Evolutionary conservation across 2,888 invertebrate species (phyloP).

Genomic region (Andrena fulva): DNA sequence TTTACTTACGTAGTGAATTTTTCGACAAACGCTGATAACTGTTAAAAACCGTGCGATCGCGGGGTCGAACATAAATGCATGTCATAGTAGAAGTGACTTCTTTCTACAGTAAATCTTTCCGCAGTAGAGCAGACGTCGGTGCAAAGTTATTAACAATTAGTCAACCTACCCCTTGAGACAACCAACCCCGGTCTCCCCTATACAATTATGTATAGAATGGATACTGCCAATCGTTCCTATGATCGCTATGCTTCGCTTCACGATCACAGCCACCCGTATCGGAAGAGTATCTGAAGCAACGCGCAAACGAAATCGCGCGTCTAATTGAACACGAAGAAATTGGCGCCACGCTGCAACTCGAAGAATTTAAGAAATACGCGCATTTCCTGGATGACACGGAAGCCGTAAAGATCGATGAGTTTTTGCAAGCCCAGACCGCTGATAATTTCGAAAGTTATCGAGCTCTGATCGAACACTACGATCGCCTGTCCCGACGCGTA

Average conservation of each 20-base stretch:
- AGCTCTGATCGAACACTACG: slow-evolving; percentile 87
- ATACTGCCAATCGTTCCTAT: neutral
- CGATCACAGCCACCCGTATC: slow-evolving; percentile 90
- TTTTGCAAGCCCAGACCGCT: slow-evolving; percentile 87
- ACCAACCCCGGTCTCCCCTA: too few species aligned
- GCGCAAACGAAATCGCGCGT: slow-evolving; percentile 87
- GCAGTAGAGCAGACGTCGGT: too few species aligned
- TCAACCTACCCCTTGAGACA: too few species aligned
- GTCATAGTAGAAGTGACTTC: too few species aligned
- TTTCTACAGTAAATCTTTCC: too few species aligned
- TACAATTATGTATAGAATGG: too few species aligned
- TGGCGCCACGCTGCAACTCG: slow-evolving; percentile 90
- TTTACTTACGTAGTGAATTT: too few species aligned
- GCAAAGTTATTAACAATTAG: too few species aligned
- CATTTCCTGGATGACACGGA: slow-evolving; percentile 90
- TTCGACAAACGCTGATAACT: too few species aligned
- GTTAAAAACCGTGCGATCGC: too few species aligned
- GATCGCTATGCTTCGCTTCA: neutral
- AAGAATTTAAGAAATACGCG: slow-evolving; percentile 93
- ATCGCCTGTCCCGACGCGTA: slow-evolving; percentile 88
- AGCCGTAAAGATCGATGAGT: slow-evolving; percentile 86
- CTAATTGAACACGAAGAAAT: slow-evolving; percentile 90
- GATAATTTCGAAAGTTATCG: slow-evolving; percentile 89
- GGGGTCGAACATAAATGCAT: too few species aligned
- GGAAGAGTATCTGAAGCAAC: slow-evolving; percentile 88